Percentiles rank a stretch among this genome's conserved stretches.
phyloP scores from a whole-genome alignment of 2,113 vertebrate species.

The Malurus melanocephalus region DNA sequence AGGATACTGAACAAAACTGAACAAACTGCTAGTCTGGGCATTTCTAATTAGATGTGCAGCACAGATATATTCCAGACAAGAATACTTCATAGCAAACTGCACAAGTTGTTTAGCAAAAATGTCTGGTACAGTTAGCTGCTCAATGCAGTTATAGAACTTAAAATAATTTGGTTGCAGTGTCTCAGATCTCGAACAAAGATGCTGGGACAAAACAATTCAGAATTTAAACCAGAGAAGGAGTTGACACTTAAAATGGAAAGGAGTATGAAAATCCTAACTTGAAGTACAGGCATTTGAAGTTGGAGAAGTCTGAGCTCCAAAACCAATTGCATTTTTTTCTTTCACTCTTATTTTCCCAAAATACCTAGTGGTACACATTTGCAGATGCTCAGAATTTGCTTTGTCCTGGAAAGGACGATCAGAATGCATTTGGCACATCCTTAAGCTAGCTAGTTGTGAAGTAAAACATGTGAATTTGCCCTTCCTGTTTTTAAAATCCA shows the following conservation, averaged over 20 bases:
- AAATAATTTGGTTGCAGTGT: neutral
- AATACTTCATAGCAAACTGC: neutral
- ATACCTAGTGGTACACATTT: neutral
- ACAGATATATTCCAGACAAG: neutral
- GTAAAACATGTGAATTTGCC: neutral
- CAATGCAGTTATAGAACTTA: neutral
- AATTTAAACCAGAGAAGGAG: neutral
- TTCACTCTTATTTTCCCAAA: neutral
- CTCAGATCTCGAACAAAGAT: neutral
- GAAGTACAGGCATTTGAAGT: neutral
- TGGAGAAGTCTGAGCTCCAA: neutral
- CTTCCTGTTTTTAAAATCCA: neutral
- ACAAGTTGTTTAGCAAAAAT: neutral
- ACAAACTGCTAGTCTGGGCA: constrained; percentile 8
- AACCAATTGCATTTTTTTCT: neutral
- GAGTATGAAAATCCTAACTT: neutral
- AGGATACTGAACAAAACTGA: constrained; percentile 25
- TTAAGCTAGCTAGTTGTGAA: neutral
- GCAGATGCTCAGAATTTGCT: neutral
- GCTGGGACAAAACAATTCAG: neutral
- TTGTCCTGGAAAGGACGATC: neutral
- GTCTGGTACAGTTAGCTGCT: neutral
- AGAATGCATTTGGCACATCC: neutral
- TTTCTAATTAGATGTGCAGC: constrained; percentile 23
- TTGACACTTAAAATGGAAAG: neutral